These are phyloP conservation scores for Biston betularia DNA, from an alignment of 2,888 invertebrate species.

Conservation along the genomic window DNA sequence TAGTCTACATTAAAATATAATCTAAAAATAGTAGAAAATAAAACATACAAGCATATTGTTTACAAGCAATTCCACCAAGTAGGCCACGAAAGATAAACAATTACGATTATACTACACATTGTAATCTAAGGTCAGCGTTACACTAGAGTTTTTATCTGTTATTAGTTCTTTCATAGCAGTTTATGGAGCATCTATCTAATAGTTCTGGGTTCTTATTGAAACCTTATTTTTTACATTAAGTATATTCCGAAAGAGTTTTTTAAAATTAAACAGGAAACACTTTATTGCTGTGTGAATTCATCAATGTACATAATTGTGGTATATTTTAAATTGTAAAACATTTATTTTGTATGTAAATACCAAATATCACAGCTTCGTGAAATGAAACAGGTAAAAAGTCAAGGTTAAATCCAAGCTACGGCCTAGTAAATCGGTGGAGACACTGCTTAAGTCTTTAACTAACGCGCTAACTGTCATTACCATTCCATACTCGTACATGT, in stretches of 20 bases:
- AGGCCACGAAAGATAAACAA: conserved; percentile 16
- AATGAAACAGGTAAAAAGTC: too few species aligned
- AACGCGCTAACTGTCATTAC: too few species aligned
- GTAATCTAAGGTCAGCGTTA: neutral
- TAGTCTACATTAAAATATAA: neutral
- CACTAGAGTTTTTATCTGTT: neutral
- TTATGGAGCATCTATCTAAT: neutral
- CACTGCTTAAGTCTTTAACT: too few species aligned
- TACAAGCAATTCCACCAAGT: conserved; percentile 8
- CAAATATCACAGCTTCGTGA: too few species aligned
- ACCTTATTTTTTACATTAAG: too few species aligned
- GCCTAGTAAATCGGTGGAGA: too few species aligned
- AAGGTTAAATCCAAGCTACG: too few species aligned
- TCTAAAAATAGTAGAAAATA: neutral
- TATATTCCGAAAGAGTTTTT: neutral
- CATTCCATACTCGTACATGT: too few species aligned
- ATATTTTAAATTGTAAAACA: neutral
- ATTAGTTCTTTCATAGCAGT: neutral
- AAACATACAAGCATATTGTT: neutral
- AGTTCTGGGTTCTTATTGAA: neutral
- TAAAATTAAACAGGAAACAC: too few species aligned
- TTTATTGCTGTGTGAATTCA: too few species aligned
- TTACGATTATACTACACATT: neutral
- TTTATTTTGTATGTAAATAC: too few species aligned
- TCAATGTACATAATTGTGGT: too few species aligned